Percentiles rank a stretch among this genome's conserved stretches.
Conservation (phyloP, 2,888 invertebrate species). For the Ornithoptera priamus region DNA sequence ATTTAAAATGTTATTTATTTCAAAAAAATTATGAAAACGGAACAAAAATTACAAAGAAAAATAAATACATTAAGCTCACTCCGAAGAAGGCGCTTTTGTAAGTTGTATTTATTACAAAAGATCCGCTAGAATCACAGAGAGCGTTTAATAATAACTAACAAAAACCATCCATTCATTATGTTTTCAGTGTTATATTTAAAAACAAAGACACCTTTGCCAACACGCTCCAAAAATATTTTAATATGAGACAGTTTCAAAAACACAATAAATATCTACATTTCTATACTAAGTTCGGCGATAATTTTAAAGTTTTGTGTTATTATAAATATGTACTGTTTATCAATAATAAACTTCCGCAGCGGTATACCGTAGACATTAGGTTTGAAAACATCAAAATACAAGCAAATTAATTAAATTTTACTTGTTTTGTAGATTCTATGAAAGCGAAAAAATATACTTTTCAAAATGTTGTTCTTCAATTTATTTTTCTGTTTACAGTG, state of each 20-base stretch:
- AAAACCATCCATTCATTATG: slow-evolving; percentile 8
- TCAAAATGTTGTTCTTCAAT: neutral
- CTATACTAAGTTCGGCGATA: neutral
- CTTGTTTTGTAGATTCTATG: neutral
- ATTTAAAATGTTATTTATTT: neutral
- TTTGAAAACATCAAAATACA: neutral
- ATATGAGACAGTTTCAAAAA: neutral
- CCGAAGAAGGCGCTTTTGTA: slow-evolving; percentile 6
- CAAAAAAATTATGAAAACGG: neutral
- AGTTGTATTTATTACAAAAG: slow-evolving; percentile 14
- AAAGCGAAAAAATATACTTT: neutral
- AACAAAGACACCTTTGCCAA: slow-evolving; percentile 1
- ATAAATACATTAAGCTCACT: neutral
- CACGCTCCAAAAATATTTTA: neutral
- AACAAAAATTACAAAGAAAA: neutral
- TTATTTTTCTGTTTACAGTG: neutral
- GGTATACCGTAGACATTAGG: neutral
- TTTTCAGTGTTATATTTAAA: slow-evolving; percentile 1
- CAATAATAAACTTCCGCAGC: neutral
- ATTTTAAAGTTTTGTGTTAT: too few species aligned
- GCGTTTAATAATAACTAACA: slow-evolving; percentile 18
- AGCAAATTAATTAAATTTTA: too few species aligned
- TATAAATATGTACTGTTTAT: too few species aligned
- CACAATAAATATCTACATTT: neutral
- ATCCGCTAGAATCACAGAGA: slow-evolving; percentile 11